These are phyloP conservation scores for Hydropotes inermis DNA, from an alignment of 2,113 vertebrate genomes.

Conservation along the genomic window DNA sequence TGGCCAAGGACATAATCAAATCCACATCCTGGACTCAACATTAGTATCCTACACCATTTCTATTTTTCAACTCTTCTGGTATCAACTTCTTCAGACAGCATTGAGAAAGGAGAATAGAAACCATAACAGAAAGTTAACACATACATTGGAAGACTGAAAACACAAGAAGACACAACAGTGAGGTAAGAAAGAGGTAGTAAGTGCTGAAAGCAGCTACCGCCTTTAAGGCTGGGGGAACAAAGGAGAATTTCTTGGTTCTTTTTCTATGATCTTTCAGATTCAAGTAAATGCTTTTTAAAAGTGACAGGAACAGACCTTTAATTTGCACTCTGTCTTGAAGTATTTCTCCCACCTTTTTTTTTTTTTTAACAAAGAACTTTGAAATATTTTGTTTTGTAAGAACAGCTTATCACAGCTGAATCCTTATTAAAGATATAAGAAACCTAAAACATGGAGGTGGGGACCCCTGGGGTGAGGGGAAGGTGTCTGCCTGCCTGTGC, in stretches of 20 bases:
- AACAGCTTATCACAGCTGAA: neutral
- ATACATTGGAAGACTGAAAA: neutral
- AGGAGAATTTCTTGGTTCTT: neutral
- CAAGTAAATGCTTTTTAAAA: neutral
- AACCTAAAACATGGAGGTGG: neutral
- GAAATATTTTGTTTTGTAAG: neutral
- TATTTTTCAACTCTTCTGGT: neutral
- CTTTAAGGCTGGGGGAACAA: neutral
- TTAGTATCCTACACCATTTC: neutral
- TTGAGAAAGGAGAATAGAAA: neutral
- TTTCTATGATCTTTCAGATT: neutral
- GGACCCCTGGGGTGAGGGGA: rapidly evolving
- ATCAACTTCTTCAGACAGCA: neutral
- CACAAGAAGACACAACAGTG: neutral
- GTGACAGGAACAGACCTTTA: neutral
- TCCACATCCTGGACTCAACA: neutral
- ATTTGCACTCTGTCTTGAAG: neutral
- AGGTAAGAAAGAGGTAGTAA: neutral
- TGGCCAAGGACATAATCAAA: neutral
- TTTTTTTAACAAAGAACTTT: neutral
- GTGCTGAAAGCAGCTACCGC: neutral
- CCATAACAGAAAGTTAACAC: neutral
- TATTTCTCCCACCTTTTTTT: no score
- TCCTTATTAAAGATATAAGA: neutral
- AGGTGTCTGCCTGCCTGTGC: neutral